Conservation (phyloP, 2,113 vertebrate genomes). For the Fregetta grallaria region DNA sequence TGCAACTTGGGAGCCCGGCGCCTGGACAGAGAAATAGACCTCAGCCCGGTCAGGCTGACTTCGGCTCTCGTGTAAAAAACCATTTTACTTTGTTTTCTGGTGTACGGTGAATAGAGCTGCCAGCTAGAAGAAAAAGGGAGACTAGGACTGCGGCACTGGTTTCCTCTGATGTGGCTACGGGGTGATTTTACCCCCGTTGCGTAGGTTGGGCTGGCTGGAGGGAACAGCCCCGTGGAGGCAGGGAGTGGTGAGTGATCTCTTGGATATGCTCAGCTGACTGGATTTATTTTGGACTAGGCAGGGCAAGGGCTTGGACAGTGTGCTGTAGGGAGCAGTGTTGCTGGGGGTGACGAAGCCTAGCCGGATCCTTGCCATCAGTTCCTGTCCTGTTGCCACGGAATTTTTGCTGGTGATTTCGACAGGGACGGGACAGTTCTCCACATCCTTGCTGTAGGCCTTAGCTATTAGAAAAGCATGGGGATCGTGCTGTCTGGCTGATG, state of each 20-base stretch:
- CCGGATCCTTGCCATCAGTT: neutral
- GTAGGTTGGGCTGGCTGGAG: neutral
- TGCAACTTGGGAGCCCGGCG: accelerated
- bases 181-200: neutral
- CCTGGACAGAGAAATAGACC: neutral
- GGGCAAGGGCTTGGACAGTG: neutral
- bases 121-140: neutral
- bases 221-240: accelerated
- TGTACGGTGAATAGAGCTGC: neutral
- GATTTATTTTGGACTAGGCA: neutral
- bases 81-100: neutral
- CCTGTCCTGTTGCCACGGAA: neutral
- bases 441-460: neutral
- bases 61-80: neutral
- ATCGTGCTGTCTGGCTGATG: neutral
- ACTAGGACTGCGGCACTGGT: accelerated
- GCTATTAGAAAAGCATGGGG: neutral
- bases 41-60: neutral
- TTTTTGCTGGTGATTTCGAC: neutral
- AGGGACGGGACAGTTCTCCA: neutral
- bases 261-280: neutral
- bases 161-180: accelerated
- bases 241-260: neutral
- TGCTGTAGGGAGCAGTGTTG: neutral
- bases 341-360: neutral